Percentiles rank a stretch among this genome's conserved stretches.
These are phyloP conservation scores for Irena cyanogastra DNA, from an alignment of 2,113 vertebrate species.

Conservation along the genomic window DNA sequence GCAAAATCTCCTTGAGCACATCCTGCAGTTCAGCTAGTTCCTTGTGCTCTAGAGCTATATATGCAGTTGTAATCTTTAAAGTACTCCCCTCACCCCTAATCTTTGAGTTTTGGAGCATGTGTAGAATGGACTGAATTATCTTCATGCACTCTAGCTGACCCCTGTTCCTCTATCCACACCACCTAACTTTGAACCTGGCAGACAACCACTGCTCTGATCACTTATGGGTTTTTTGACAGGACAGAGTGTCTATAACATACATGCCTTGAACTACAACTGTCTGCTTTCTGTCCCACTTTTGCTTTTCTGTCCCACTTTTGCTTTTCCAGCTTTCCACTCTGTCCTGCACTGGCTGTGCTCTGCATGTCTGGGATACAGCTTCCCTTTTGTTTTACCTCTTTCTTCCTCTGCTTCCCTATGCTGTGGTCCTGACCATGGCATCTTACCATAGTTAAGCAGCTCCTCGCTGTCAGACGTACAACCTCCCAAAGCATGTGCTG, in stretches of 20 bases:
- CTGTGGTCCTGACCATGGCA: background rate
- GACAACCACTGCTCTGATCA: background rate
- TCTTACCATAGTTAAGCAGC: background rate
- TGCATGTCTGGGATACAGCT: background rate
- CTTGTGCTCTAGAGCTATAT: background rate
- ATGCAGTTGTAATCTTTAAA: background rate
- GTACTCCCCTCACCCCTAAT: fast-evolving
- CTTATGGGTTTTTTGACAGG: background rate
- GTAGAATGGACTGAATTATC: background rate
- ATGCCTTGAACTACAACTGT: background rate
- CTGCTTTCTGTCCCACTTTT: background rate
- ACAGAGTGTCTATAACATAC: background rate
- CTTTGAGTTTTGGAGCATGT: background rate
- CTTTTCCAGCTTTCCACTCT: background rate
- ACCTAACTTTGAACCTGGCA: background rate
- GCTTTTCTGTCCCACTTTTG: background rate
- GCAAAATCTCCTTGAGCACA: background rate
- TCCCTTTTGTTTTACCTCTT: background rate
- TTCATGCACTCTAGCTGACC: background rate
- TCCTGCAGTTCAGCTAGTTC: background rate
- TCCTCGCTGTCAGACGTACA: background rate
- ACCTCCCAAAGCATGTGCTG: background rate
- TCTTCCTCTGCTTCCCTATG: background rate
- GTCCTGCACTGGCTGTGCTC: background rate
- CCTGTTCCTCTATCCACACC: background rate